phyloP scores from a whole-genome alignment of 2,113 vertebrate genomes.

The Emydura subglobosa region DNA sequence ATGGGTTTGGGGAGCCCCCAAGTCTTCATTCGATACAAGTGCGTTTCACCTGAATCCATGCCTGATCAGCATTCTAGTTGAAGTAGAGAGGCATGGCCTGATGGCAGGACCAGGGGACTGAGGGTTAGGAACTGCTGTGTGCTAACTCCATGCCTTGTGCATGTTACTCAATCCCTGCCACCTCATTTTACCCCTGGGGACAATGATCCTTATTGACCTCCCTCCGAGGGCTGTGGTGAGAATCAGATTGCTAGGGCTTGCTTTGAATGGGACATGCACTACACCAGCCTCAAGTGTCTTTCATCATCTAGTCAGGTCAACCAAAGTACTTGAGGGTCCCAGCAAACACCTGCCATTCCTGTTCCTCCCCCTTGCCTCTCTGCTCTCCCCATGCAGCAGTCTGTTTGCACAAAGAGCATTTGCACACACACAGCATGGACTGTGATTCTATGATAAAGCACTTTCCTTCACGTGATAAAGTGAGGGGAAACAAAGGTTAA shows the following conservation, averaged over 20 bases:
- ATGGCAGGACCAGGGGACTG: not conserved
- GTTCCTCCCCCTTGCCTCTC: not conserved
- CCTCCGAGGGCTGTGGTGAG: not conserved
- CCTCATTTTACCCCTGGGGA: not conserved
- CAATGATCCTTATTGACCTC: not conserved
- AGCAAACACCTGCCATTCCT: not conserved
- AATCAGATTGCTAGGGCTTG: not conserved
- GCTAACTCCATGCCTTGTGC: not conserved
- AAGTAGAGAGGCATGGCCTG: not conserved
- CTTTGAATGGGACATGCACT: not conserved
- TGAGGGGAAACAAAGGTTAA: not conserved
- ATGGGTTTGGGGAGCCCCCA: not conserved
- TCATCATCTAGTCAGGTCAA: not conserved
- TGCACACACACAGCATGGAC: not conserved
- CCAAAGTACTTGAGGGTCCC: not conserved
- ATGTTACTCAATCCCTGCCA: not conserved
- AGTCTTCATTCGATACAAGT: not conserved
- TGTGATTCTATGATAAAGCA: slow-evolving; percentile 5
- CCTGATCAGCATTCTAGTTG: not conserved
- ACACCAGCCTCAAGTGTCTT: not conserved
- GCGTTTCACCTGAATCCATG: not conserved
- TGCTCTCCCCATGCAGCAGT: not conserved
- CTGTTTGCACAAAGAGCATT: not conserved
- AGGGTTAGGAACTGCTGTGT: not conserved
- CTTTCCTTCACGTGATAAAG: slow-evolving; percentile 1